phyloP scores from a whole-genome alignment of 2,797 vertebrate species.

The Mormyrops boulengeri region DNA sequence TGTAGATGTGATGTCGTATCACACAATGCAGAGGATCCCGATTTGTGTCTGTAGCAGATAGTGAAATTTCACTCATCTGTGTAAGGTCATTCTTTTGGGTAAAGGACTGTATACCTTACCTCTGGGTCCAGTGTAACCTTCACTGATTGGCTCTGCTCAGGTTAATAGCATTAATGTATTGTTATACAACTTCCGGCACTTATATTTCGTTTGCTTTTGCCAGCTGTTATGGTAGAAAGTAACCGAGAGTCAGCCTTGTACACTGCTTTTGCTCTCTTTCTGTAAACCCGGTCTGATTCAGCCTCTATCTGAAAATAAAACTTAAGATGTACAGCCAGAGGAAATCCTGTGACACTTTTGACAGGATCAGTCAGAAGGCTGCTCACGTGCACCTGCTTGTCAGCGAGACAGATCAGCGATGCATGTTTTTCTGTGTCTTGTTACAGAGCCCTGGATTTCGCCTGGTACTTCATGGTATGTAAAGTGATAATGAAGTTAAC shows the following conservation, averaged over 20 bases:
- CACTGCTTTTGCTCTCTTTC: not conserved
- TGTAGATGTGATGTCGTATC: not conserved
- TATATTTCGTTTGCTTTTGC: not conserved
- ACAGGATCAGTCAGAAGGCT: not conserved
- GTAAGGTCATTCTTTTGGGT: slow-evolving; percentile 28
- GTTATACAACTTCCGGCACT: not conserved
- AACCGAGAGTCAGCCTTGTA: not conserved
- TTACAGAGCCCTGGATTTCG: not conserved
- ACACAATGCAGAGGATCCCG: not conserved
- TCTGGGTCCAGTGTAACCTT: slow-evolving; percentile 21
- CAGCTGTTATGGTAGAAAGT: not conserved
- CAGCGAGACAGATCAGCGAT: not conserved
- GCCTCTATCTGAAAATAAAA: not conserved
- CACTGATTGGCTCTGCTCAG: not conserved
- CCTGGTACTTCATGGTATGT: not conserved
- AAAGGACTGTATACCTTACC: not conserved
- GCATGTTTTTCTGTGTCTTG: not conserved
- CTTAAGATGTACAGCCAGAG: not conserved
- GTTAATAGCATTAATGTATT: not conserved
- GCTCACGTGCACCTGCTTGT: not conserved
- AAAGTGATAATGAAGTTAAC: not conserved
- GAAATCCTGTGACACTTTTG: not conserved
- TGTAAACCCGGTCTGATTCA: not conserved
- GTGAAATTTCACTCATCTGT: slow-evolving; percentile 36
- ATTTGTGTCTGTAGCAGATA: slow-evolving; percentile 25